Conservation (phyloP, 2,888 invertebrate species). For the Scaptodrosophila latifasciaeformis region DNA sequence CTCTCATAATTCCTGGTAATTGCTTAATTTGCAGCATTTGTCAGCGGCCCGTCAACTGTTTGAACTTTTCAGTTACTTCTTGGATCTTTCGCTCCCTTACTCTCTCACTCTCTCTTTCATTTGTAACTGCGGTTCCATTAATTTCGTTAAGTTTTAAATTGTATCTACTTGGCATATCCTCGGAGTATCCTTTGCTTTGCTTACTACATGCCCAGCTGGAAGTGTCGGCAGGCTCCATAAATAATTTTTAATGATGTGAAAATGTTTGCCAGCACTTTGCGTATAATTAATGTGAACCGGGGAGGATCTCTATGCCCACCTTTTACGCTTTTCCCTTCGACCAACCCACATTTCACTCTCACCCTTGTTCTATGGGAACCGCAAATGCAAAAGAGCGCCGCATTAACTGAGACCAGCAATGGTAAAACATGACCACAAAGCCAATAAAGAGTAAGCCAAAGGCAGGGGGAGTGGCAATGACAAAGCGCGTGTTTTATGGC, state of each 20-base stretch:
- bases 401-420: not conserved
- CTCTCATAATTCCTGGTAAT: constrained; percentile 12
- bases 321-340: not conserved
- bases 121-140: too few relatives aligned
- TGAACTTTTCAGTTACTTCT: constrained; percentile 4
- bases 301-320: not conserved
- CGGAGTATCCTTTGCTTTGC: too few relatives aligned
- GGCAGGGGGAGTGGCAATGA: not conserved
- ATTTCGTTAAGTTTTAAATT: not conserved
- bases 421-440: constrained; percentile 1
- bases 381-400: not conserved
- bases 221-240: constrained; percentile 26
- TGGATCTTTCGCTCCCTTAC: constrained; percentile 26
- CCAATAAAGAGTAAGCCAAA: not conserved
- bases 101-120: not conserved
- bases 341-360: too few relatives aligned
- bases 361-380: too few relatives aligned
- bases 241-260: constrained; percentile 45
- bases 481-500: not conserved
- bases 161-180: too few relatives aligned
- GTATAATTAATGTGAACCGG: constrained; percentile 32
- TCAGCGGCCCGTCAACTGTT: constrained; percentile 3
- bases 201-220: not conserved
- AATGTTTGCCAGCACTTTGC: constrained; percentile 34
- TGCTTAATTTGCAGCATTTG: constrained; percentile 9